Evolutionary conservation across 2,888 invertebrate genomes (phyloP), one percentile per base, ranked within the genome.

Genomic region (Eucriotettix oculatus): DNA sequence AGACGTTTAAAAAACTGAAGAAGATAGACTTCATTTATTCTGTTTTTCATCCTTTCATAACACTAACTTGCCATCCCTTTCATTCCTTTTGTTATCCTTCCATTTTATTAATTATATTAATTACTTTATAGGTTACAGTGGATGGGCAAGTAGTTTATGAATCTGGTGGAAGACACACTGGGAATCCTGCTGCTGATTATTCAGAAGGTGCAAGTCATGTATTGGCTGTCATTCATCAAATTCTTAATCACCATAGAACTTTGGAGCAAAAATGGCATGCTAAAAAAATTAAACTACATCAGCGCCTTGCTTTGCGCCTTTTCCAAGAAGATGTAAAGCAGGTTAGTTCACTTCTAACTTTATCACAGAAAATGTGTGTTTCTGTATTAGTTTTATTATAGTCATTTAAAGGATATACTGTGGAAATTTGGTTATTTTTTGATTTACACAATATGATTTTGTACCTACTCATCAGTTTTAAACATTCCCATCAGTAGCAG

Each of bases 251-350:
- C 71, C 97, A 98, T 72, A 79, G 96, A 59, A 87, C 92, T 10
- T 77, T 97, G 52, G 97, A 97, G 73, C 91, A 93, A 65, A 84
- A 92, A 64, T 97, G 96, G 90, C 95, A 95, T 69, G 86, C 90
- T 65, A 93, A 95, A 68, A 88, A 96, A 74, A 90, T 96, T 66
- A 91, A 95, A 72, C 78, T 98, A 61, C 97, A 97, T 74, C 97
- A 97, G 75, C 79, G 94, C 66, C 79, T 97, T 48, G 96, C 96
- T 10, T 77, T 98, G 67, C 79, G 83, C 68, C 80, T 97, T 54
- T 98, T 98, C 73, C 96, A 98, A 75, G 96, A 97, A 73, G 97
- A 97, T 73, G 96, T 97, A 57, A 89, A 94, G 73, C 96, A 96
- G 82, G 93, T 87, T 40, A 12, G 17, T 11, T 53, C 11, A 16